phyloP scores from a whole-genome alignment of 2,888 invertebrate genomes.

The Tipula unca region DNA sequence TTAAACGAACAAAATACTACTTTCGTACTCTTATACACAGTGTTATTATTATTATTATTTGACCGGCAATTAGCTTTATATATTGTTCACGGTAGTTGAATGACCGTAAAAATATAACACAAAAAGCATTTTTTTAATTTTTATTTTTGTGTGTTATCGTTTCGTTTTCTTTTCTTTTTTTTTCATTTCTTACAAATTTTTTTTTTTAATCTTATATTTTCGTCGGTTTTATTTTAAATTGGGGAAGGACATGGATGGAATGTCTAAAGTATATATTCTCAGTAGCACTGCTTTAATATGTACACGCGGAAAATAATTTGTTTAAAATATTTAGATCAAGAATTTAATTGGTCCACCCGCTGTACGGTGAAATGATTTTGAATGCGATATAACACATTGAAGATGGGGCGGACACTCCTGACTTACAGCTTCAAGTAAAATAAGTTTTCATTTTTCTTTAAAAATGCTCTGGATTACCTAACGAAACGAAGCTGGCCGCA shows the following conservation, averaged over 20 bases:
- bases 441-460: no score
- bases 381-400: no score
- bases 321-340: background rate
- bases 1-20: background rate
- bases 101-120: background rate
- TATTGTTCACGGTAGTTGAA: constrained; percentile 14
- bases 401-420: no score
- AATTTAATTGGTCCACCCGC: background rate
- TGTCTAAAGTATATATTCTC: background rate
- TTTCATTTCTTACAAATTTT: background rate
- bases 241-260: background rate
- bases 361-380: background rate
- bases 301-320: background rate
- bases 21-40: background rate
- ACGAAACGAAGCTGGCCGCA: no score
- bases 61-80: constrained; percentile 14
- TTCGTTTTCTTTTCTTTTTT: background rate
- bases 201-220: background rate
- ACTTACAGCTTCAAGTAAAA: no score
- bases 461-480: no score
- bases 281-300: background rate
- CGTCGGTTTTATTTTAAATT: background rate
- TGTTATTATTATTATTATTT: background rate
- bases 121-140: background rate
- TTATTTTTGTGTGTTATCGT: background rate